Evolutionary conservation across 2,797 vertebrate species (phyloP).

Genomic region (Myripristis jacobus): DNA sequence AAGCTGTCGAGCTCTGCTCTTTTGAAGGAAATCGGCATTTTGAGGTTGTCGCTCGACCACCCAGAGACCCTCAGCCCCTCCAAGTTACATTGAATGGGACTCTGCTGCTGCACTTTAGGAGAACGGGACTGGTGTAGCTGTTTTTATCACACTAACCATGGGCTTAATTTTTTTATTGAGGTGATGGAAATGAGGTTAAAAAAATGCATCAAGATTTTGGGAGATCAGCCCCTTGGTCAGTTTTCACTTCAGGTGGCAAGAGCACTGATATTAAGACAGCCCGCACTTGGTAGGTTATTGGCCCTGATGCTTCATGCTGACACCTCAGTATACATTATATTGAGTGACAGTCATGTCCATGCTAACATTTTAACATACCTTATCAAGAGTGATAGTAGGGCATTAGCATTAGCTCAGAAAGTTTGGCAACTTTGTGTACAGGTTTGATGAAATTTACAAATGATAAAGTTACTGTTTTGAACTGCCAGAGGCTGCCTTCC

Average conservation of each 20-base stretch:
- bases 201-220: background rate
- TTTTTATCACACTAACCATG: constrained; percentile 6
- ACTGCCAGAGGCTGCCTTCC: too few species aligned
- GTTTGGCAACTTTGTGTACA: too few species aligned
- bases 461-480: too few species aligned
- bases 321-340: background rate
- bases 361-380: too few species aligned
- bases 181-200: background rate
- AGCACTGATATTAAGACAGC: background rate
- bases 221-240: background rate
- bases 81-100: background rate
- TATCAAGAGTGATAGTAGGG: too few species aligned
- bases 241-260: background rate
- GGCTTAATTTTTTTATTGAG: background rate
- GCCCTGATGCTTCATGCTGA: background rate
- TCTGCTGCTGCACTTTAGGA: constrained; percentile 13
- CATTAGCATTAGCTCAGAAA: too few species aligned
- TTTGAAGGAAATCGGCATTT: constrained; percentile 6
- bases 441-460: too few species aligned
- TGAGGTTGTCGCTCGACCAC: background rate
- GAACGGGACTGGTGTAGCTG: constrained; percentile 1
- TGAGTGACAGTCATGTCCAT: too few species aligned
- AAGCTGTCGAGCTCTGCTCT: constrained; percentile 7
- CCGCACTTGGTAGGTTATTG: background rate
- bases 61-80: background rate